Base-by-base conservation (phyloP, 2,888 invertebrate genomes). In the Chrysodeixis includens region DNA sequence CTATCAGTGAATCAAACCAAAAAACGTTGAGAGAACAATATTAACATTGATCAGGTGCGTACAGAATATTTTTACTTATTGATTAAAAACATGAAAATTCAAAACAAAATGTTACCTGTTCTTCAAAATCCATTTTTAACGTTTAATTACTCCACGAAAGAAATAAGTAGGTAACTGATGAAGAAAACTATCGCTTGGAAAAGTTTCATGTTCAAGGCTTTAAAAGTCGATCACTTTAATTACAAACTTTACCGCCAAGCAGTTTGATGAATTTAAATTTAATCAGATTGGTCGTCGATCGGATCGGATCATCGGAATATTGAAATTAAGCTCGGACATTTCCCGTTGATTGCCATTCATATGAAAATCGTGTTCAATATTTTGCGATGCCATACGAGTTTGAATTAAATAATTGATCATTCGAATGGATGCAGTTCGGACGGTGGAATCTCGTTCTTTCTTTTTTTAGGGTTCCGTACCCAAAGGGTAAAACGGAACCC, bases 321-420 rank as follows among this genome's bases (percentile, higher is more conserved):
- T 67, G 57, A 68, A 73, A 66, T 69, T 53, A 67, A 74, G 46
- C 64, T 44, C 30, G 57, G 60, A 12, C 62, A 58, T 65, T 66
- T 63, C 20, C 32, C 71, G 63, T 61, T 76, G 65, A 78, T 71
- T 66, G 68, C 49, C 5, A 66, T 44, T 49, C 53, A 30, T 53
- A 55, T 63, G 51, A 51, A 67, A 60, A 56, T 26, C 10, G 32
- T 10, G 40, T 40, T 16, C 46, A 60, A 65, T 51, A 52, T 56
- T 65, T 52, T 56, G 61, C n/a, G 78, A 14, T 22, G 30, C 22
- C 18, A 35, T 55, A 49, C 52, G 52, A 32, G 30, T 40, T 51
- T 54, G 54, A 14, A 30, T 18, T 14, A 10, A 30, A 20, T 74
- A 69, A 71, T 63, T 76, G 44, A 46, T 70, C 44, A 1, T 56